Percentiles rank a stretch among this genome's conserved stretches.
Conservation (phyloP, 2,888 invertebrate genomes). For the Tachystola acroxantha region DNA sequence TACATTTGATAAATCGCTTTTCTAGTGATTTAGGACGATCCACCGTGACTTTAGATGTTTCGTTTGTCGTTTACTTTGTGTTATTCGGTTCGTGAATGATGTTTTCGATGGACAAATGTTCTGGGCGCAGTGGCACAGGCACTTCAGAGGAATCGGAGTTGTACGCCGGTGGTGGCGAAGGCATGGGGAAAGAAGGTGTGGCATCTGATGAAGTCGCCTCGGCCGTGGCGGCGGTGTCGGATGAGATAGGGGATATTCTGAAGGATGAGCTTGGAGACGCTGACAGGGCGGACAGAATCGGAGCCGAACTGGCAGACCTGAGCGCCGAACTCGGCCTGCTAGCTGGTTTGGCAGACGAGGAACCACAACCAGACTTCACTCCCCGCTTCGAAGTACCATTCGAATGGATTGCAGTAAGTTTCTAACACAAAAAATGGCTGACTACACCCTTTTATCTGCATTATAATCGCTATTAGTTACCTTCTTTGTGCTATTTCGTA, state of each 20-base stretch:
- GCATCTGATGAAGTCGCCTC: slow-evolving; percentile 61
- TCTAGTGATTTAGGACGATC: slow-evolving; percentile 54
- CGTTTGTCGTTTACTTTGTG: slow-evolving; percentile 56
- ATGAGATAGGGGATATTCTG: slow-evolving; percentile 69
- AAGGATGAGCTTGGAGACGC: slow-evolving; percentile 68
- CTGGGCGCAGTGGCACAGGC: slow-evolving; percentile 53
- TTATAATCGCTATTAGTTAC: background rate
- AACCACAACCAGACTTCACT: slow-evolving; percentile 59
- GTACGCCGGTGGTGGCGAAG: slow-evolving; percentile 49
- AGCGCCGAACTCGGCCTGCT: slow-evolving; percentile 66
- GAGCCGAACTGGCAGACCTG: slow-evolving; percentile 62
- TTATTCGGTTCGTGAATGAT: slow-evolving; percentile 66
- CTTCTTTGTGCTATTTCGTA: background rate
- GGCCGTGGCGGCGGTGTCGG: slow-evolving; percentile 64
- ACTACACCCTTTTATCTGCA: slow-evolving; percentile 11
- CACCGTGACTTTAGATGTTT: slow-evolving; percentile 69
- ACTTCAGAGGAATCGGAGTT: slow-evolving; percentile 47
- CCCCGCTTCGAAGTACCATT: slow-evolving; percentile 49
- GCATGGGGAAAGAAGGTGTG: slow-evolving; percentile 44
- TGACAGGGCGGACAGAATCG: slow-evolving; percentile 60
- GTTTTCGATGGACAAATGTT: slow-evolving; percentile 72
- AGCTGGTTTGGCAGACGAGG: slow-evolving; percentile 61
- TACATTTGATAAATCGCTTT: slow-evolving; percentile 48
- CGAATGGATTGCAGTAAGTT: slow-evolving; percentile 56
- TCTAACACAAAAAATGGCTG: slow-evolving; percentile 39